Evolutionary conservation across 2,797 vertebrate genomes (phyloP).

Genomic region (Natrix natrix): DNA sequence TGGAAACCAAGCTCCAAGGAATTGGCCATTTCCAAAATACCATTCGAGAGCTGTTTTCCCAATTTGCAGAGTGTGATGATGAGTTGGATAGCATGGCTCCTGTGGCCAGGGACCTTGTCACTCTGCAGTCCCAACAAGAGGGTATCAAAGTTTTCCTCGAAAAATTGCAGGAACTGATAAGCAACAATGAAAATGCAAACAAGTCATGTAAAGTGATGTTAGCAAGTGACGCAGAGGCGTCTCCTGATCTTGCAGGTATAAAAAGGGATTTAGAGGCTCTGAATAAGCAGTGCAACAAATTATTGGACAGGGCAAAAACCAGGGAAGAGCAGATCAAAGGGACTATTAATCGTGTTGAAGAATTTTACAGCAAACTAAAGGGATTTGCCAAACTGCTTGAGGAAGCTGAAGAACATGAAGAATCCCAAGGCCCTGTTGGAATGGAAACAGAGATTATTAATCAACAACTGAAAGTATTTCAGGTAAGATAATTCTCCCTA

Average conservation of each 20-base stretch:
- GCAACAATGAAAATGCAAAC: conserved; percentile 81
- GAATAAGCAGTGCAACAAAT: conserved; percentile 93
- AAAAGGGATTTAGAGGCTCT: conserved; percentile 93
- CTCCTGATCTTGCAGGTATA: conserved; percentile 89
- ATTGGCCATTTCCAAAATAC: conserved; percentile 95
- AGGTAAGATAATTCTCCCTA: conserved; percentile 77
- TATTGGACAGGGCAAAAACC: conserved; percentile 86
- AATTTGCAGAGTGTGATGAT: conserved; percentile 94
- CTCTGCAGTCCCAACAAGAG: conserved; percentile 79
- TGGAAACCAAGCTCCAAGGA: conserved; percentile 94
- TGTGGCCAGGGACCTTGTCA: conserved; percentile 78
- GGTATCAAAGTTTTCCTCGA: conserved; percentile 79
- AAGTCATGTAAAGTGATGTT: conserved; percentile 92
- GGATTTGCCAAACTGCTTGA: conserved; percentile 75
- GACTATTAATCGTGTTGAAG: conserved; percentile 78
- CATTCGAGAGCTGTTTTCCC: conserved; percentile 93
- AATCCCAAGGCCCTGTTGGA: conserved; percentile 88
- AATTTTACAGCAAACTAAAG: conserved; percentile 81
- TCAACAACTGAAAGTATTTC: conserved; percentile 90
- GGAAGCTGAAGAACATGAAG: conserved; percentile 82
- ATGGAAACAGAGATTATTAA: conserved; percentile 96
- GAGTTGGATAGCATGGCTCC: conserved; percentile 92
- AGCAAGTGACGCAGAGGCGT: conserved; percentile 82
- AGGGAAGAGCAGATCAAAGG: conserved; percentile 82
- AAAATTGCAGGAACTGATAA: conserved; percentile 85